phyloP scores from a whole-genome alignment of 2,797 vertebrate species.

The Sibirionetta formosa region DNA sequence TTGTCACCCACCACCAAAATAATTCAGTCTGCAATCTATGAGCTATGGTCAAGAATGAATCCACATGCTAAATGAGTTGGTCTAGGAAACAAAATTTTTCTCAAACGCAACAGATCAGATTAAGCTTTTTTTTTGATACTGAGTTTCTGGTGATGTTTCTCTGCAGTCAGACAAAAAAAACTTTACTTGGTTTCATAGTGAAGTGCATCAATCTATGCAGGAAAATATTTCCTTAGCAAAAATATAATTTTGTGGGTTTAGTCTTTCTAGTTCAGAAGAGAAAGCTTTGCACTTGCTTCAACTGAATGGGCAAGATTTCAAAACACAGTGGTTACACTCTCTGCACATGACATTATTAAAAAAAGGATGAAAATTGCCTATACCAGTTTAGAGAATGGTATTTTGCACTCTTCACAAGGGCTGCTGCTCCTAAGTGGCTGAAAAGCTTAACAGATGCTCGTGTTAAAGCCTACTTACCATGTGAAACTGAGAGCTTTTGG shows the following conservation, averaged over 20 bases:
- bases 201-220: neutral
- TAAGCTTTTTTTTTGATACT: neutral
- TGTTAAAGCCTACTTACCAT: neutral
- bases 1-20: neutral
- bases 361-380: neutral
- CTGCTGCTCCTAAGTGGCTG: neutral
- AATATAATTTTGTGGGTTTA: neutral
- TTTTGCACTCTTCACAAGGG: neutral
- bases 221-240: neutral
- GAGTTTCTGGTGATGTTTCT: neutral
- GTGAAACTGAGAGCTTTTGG: neutral
- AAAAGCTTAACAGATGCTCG: neutral
- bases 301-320: neutral
- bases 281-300: neutral
- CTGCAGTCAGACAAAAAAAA: neutral
- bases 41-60: neutral
- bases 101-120: neutral
- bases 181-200: neutral
- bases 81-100: neutral
- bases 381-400: neutral
- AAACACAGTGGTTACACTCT: neutral
- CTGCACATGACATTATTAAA: neutral
- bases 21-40: neutral
- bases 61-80: fast-evolving
- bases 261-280: neutral